These are phyloP conservation scores for Xiphophorus maculatus DNA, from an alignment of 2,113 vertebrate species.

Conservation along the genomic window DNA sequence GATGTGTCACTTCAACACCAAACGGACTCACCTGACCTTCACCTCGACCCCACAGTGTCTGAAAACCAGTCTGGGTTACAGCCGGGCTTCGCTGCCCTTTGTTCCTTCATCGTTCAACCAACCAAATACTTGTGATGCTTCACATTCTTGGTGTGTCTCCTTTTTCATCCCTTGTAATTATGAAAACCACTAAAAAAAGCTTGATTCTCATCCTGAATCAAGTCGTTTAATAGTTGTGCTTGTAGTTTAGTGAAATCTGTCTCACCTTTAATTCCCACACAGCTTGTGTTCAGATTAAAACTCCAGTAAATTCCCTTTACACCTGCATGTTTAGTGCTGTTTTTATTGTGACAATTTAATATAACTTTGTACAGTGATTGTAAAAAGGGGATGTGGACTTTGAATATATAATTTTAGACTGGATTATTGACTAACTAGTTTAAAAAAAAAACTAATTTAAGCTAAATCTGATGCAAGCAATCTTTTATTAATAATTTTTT, in stretches of 20 bases:
- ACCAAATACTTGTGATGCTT: slow-evolving; percentile 54
- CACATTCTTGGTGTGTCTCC: slow-evolving; percentile 56
- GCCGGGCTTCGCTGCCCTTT: slow-evolving; percentile 36
- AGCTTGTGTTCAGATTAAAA: neutral
- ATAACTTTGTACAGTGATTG: too few species aligned
- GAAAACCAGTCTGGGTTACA: slow-evolving; percentile 32
- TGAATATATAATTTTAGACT: too few species aligned
- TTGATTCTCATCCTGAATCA: slow-evolving; percentile 6
- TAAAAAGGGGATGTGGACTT: too few species aligned
- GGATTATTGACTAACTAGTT: too few species aligned
- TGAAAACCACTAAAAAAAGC: slow-evolving; percentile 4
- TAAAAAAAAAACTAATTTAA: too few species aligned
- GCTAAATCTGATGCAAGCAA: too few species aligned
- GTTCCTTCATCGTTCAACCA: slow-evolving; percentile 27
- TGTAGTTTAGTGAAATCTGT: neutral
- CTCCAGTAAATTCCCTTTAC: neutral
- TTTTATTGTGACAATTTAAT: too few species aligned
- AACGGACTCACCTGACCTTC: slow-evolving; percentile 56
- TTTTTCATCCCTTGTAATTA: slow-evolving; percentile 54
- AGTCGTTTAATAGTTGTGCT: neutral
- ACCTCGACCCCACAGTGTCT: slow-evolving; percentile 39
- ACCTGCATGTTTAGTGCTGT: neutral
- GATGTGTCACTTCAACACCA: slow-evolving; percentile 39
- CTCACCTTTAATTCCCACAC: neutral
- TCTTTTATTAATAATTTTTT: too few species aligned